Base-by-base conservation (phyloP, 2,113 vertebrate genomes). In the Arvicanthis niloticus region DNA sequence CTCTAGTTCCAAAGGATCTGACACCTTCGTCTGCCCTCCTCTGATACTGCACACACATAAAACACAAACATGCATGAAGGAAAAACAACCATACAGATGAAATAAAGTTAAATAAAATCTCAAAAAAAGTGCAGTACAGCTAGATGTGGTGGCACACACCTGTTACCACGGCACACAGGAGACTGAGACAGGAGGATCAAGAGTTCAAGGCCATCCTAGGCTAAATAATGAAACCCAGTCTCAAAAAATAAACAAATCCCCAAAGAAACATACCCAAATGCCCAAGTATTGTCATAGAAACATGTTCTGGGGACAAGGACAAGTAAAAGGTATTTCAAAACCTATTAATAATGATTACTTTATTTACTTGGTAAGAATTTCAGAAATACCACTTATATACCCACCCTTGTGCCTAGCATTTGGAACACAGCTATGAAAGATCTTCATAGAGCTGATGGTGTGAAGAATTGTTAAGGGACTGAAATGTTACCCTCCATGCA, bases 301-400 rank as follows among this genome's bases (percentile, higher is more conserved):
- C 13, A 92, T 45, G 13, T 72, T 77, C 68, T 51, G 70, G 48
- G 65, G 26, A 76, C 68, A n/a, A n/a, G 78, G 75, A 91, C 34
- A 88, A 84, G 2, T 65, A 77, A 68, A 97, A 11, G 15, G 19
- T 80, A 76, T 94, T 89, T 97, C 82, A 51, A 91, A 92, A 56
- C 60, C 76, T 82, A 45, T 31, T 81, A 77, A 86, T 60, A 94
- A 89, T 17, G 15, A 94, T 90, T 92, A 67, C 80, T 92, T 92
- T 70, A 76, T 67, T 92, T 2, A 82, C 34, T 86, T 67, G 53
- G 68, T 88, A 73, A 96, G 26, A 92, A 86, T 96, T 93, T 95
- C 72, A 86, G 86, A 97, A 93, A 85, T 89, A 29, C 17, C 31
- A 78, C 24, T 89, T 75, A 78, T 48, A 78, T 82, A 75, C 34